These are phyloP conservation scores for Nothocercus julius DNA, from an alignment of 2,113 vertebrate genomes.

Conservation along the genomic window DNA sequence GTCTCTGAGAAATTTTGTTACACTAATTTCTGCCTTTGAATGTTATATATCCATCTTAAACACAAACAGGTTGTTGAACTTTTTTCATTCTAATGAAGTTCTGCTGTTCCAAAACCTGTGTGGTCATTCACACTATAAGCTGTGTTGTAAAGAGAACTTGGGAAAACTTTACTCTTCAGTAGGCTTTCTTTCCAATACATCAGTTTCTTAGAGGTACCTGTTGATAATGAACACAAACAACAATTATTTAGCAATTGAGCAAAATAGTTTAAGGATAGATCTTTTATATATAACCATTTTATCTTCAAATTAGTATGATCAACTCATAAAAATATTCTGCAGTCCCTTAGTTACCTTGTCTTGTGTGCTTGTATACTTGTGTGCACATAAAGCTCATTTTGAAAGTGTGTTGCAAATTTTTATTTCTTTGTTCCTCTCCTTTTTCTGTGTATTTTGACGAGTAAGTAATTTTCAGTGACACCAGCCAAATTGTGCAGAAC, in stretches of 20 bases:
- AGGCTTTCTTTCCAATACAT: background rate
- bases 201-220: background rate
- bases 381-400: background rate
- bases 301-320: background rate
- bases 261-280: background rate
- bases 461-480: background rate
- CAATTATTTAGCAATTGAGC: background rate
- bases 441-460: background rate
- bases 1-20: background rate
- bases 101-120: background rate
- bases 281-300: background rate
- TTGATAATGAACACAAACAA: background rate
- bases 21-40: background rate
- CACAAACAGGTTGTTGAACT: background rate
- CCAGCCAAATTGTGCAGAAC: rapidly evolving
- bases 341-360: background rate
- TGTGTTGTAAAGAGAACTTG: background rate
- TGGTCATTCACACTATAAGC: background rate
- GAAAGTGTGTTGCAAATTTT: background rate
- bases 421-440: background rate
- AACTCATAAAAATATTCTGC: background rate
- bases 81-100: background rate
- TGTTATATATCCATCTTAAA: background rate
- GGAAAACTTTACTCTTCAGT: background rate
- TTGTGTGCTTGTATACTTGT: background rate